Base-by-base conservation (phyloP, 1,140 invertebrate genomes). In the Microvelia longipes region DNA sequence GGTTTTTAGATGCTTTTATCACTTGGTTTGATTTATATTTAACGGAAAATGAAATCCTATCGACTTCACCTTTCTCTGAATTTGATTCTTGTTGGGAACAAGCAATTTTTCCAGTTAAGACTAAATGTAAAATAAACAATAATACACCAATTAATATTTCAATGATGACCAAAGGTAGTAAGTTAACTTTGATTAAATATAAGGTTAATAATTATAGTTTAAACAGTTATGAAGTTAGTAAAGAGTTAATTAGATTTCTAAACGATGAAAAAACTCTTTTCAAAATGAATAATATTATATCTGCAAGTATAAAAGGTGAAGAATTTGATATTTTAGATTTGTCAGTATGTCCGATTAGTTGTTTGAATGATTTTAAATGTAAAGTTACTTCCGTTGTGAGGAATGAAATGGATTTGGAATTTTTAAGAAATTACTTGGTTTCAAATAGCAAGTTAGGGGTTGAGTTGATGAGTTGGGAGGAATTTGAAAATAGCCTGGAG, bases 1-100 rank as follows among this genome's bases (percentile, higher is more conserved):
- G 86, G n/a, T 77, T 76, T 65, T 75, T 88, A 2, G 86, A 89
- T 81, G 84, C 83, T 25, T 78, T 89, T 61, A 83, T 85, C 29
- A 81, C 87, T 15, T 91, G 87, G 86, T 92, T 91, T 78, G 85
- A 87, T 75, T 80, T 92, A 67, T 77, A 87, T 76, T 79, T 92
- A n/a, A 85, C 87, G 75, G 82, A 88, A 24, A 81, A 84, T 61
- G 83, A 85, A 29, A 82, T 76, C 1, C 79, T 90, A 50, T 83
- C 80, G 71, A 83, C 83, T 19, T 78, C 80, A 2, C 80, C 80
- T 50, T 19, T 50, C 5, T 50, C 35, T 50, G 19, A 5, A 50
- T 5, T 50, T 19, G 35, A 50, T 19, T 11, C 35, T 50, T 50
- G 35, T 50, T 50, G 35, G 35, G 35, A 50, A 50, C 35, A 50